Evolutionary conservation across 2,113 vertebrate species (phyloP), one percentile per base, ranked within the genome.

Genomic region (Tamias sibiricus): DNA sequence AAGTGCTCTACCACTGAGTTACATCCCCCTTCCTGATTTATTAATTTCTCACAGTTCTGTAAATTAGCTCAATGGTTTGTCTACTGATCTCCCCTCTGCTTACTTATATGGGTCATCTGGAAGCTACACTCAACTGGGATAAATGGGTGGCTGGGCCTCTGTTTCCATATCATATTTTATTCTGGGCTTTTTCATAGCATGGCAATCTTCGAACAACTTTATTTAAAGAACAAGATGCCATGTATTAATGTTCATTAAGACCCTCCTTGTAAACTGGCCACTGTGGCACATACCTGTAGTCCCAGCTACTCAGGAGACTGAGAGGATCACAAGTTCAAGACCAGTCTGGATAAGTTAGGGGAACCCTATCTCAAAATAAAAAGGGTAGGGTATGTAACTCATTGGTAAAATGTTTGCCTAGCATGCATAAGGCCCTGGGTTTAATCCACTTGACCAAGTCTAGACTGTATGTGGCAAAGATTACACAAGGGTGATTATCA

Each of bases 31-130:
- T 13, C 66, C 66, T 68, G 30, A 68, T 68, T 72, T 83, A 57
- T 62, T 62, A 28, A 57, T 77, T 96, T 95, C 87, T 93, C 71
- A 86, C 69, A 82, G 20, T 24, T 71, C n/a, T 95, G 62, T 72
- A n/a, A 14, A 30, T 81, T 89, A 42, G 40, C 8, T 35, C 0
- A 8, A 10, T 11, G 37, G 42, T 44, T 30, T 47, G 77, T 35
- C 64, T 83, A 8, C 42, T 69, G 12, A 22, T 37, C 26, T 85
- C 9, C 35, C 17, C 20, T 91, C n/a, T 42, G 49, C 16, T 93
- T 42, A 85, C 7, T 64, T 69, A 74, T 24, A 2, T 20, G 28
- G 28, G 72, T 52, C 77, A 69, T 12, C 20, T 57, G 66, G 32
- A 66, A 83, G 64, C 4, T 24, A 66, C 0, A 44, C 14, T 35